phyloP scores from a whole-genome alignment of 1,140 invertebrate species.

The Mactra quadrangularis region DNA sequence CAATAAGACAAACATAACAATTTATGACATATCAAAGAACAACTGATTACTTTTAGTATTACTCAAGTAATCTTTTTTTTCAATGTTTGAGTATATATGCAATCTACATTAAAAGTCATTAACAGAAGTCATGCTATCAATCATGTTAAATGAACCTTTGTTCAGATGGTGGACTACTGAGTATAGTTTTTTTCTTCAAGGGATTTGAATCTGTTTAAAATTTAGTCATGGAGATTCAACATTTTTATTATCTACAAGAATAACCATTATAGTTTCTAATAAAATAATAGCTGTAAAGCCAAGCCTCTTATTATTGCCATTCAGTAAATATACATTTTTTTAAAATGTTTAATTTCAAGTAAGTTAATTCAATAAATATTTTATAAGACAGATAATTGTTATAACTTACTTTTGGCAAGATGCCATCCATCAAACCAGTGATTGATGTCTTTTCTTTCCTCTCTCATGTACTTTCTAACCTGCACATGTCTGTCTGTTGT shows the following conservation, averaged over 20 bases:
- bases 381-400: too few relatives aligned
- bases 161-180: too few relatives aligned
- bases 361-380: not conserved
- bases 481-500: not conserved
- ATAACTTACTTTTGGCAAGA: slow-evolving; percentile 62
- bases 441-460: slow-evolving; percentile 7
- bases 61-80: not conserved
- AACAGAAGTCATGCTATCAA: too few relatives aligned
- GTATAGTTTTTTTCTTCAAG: too few relatives aligned
- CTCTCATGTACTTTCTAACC: slow-evolving; percentile 28
- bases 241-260: too few relatives aligned
- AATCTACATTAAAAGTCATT: not conserved
- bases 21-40: not conserved
- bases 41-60: not conserved
- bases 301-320: not conserved
- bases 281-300: not conserved
- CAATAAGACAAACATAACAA: not conserved
- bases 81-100: not conserved
- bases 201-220: too few relatives aligned
- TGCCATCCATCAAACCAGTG: slow-evolving; percentile 64
- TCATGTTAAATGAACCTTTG: too few relatives aligned
- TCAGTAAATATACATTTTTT: not conserved
- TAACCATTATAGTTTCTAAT: too few relatives aligned
- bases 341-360: not conserved
- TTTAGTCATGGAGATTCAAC: too few relatives aligned